Evolutionary conservation across 2,888 invertebrate genomes (phyloP).

Genomic region (Eupithecia exiguata): DNA sequence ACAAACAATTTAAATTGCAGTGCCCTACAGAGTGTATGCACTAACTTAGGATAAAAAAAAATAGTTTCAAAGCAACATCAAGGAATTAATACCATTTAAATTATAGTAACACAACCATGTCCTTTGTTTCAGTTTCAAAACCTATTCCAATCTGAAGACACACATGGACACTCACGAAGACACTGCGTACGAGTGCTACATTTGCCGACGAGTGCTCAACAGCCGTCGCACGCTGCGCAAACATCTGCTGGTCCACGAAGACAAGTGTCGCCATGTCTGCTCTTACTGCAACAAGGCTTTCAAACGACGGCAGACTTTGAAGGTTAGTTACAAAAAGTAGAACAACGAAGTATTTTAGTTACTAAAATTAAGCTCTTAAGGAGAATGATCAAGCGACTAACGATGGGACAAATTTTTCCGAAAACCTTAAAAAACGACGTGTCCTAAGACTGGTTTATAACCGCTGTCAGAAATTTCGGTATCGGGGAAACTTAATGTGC

Average conservation of each 20-base stretch:
- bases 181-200: conserved; percentile 81
- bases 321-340: conserved; percentile 54
- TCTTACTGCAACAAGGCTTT: conserved; percentile 83
- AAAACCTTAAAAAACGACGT: neutral
- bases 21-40: too few relatives aligned
- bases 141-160: conserved; percentile 82
- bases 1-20: too few relatives aligned
- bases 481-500: neutral
- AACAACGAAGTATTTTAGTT: neutral
- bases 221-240: conserved; percentile 82
- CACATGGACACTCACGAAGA: conserved; percentile 83
- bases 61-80: too few relatives aligned
- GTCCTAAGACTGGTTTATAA: neutral
- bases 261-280: conserved; percentile 80
- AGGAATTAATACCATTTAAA: too few relatives aligned
- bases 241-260: conserved; percentile 81
- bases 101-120: neutral
- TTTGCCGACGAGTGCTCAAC: conserved; percentile 80
- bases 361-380: neutral
- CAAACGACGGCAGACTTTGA: conserved; percentile 79
- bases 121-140: conserved; percentile 73
- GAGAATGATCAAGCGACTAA: neutral
- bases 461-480: neutral
- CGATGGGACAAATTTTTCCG: neutral
- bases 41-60: too few relatives aligned